Conservation (phyloP, 2,888 invertebrate genomes). For the Apamea epomidion region DNA sequence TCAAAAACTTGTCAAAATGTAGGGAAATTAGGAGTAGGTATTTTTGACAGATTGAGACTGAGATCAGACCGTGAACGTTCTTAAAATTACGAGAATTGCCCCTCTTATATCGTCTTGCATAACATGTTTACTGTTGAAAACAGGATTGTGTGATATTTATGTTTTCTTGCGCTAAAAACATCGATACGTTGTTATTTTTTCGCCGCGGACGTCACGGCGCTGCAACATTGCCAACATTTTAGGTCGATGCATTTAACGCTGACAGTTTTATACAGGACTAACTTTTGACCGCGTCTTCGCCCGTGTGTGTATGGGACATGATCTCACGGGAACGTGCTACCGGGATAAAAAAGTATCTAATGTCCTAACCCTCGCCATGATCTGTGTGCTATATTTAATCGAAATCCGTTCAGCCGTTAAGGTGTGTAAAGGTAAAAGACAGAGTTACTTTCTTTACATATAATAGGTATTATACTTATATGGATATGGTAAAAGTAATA, state of each 20-base stretch:
- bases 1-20: too few species aligned
- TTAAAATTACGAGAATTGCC: too few species aligned
- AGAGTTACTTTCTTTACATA: background rate
- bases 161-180: slow-evolving; percentile 43
- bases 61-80: too few species aligned
- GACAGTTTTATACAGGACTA: slow-evolving; percentile 3
- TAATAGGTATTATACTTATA: too few species aligned
- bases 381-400: background rate
- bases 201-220: slow-evolving; percentile 36
- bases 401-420: background rate
- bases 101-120: background rate
- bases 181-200: slow-evolving; percentile 47
- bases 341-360: background rate
- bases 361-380: background rate
- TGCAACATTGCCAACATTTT: slow-evolving; percentile 52
- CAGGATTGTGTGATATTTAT: slow-evolving; percentile 18
- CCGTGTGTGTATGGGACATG: background rate
- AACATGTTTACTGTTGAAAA: slow-evolving; percentile 28
- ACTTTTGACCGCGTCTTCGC: too few species aligned
- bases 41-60: too few species aligned
- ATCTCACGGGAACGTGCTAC: background rate
- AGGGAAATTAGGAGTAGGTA: too few species aligned
- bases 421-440: background rate
- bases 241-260: slow-evolving; percentile 32
- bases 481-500: too few species aligned